phyloP scores from a whole-genome alignment of 2,113 vertebrate species.

The Channa maculata region DNA sequence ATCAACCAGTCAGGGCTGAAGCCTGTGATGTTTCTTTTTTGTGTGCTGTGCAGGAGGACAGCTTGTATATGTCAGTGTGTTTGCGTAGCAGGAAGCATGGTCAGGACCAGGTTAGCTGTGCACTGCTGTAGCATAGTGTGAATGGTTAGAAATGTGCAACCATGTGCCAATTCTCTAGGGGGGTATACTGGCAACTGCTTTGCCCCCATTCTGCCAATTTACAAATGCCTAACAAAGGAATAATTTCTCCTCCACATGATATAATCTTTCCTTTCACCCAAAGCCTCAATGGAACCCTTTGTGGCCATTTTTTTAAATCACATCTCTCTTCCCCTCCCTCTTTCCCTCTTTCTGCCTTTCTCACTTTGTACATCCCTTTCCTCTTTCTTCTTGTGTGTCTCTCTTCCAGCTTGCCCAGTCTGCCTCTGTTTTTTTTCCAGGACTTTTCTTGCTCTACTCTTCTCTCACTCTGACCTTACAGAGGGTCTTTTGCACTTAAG shows the following conservation, averaged over 20 bases:
- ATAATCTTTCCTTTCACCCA: constrained; percentile 80
- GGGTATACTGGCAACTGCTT: constrained; percentile 48
- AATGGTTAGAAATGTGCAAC: constrained; percentile 49
- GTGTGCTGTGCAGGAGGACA: constrained; percentile 5
- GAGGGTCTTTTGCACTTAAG: constrained; percentile 69
- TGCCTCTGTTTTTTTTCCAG: constrained; percentile 32
- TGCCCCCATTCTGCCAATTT: constrained; percentile 72
- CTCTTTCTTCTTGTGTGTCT: constrained; percentile 31
- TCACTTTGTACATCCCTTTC: constrained; percentile 40
- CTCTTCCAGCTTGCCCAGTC: constrained; percentile 29
- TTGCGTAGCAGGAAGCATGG: neutral
- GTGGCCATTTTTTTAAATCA: constrained; percentile 71
- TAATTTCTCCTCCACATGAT: constrained; percentile 77
- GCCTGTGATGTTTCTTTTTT: constrained; percentile 38
- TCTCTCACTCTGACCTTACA: constrained; percentile 78
- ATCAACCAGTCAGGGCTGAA: constrained; percentile 30
- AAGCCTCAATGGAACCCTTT: constrained; percentile 75
- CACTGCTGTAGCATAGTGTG: constrained; percentile 4
- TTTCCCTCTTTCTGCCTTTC: constrained; percentile 38
- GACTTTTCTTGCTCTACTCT: constrained; percentile 52
- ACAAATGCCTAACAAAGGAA: constrained; percentile 73
- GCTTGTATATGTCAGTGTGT: constrained; percentile 8
- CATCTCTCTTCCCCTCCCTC: constrained; percentile 53
- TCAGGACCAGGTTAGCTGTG: constrained; percentile 19
- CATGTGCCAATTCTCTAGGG: constrained; percentile 47